Base-by-base conservation (phyloP, 2,888 invertebrate genomes). In the Timema cristinae region DNA sequence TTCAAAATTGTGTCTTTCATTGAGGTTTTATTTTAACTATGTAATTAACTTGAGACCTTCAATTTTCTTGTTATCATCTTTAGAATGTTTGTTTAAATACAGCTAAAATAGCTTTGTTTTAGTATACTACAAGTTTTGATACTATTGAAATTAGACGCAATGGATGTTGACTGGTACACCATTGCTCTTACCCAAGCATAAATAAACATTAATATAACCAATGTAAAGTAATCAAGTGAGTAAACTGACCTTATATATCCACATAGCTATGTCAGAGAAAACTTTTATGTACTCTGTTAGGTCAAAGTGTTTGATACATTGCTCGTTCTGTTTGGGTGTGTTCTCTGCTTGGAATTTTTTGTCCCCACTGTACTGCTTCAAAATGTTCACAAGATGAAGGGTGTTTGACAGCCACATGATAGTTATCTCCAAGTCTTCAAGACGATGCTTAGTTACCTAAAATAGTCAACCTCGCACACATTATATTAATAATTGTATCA, bases 321-420 rank as follows among this genome's bases (percentile, higher is more conserved):
- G 97, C 76, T 96, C 94, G 81, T 96, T 97, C 83, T 98, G 97
- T 6, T 91, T 90, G 2, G 91, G 89, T 0, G 95, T 93, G 82
- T 97, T 98, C 49, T 91, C 89, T 2, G 87, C 83, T 79, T 95
- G 93, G 85, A 95, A 97, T 10, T 91, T 88, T 74, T 88, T 88
- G 77, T 97, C 95, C 1, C 97, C 97, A 78, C 96, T 95, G 84
- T 98, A 99, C 82, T 99, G 98, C 74, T 97, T 95, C 76, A 98
- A 86, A 80, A 92, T 94, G 82, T 98, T 93, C 50, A 95, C 83
- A 59, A 99, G 84, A 69, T 94, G 81, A 78, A 97, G 85, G 67
- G 94, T 92, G 79, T 94, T 95, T 13, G 92, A 88, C 0, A 94
- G 85, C 95, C 94, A 95, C 48, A 94, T 82, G 0, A 92, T 91